Percentiles rank a stretch among this genome's conserved stretches.
Evolutionary conservation across 2,113 vertebrate species (phyloP).

Genomic region (Axis porcinus): DNA sequence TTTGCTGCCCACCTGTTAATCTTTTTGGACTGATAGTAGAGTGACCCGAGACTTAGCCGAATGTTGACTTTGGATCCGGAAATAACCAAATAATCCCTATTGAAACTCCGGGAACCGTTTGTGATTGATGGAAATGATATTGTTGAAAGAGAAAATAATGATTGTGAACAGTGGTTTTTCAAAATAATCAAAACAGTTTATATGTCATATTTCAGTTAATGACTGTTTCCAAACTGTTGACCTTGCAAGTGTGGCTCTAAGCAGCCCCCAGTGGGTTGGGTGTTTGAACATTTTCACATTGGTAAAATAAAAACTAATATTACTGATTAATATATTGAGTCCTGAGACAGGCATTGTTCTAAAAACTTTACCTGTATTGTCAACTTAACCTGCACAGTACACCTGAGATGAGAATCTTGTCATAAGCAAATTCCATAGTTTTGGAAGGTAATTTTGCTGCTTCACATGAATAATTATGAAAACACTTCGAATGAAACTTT

Average conservation of each 20-base stretch:
- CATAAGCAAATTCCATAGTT: background rate
- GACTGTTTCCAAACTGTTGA: background rate
- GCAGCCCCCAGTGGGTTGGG: background rate
- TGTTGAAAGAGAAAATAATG: conserved; percentile 23
- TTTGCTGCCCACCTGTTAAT: background rate
- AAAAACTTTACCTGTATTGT: background rate
- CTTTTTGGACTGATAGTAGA: background rate
- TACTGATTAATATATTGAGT: background rate
- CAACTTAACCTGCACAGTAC: background rate
- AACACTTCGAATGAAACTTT: background rate
- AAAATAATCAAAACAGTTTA: background rate
- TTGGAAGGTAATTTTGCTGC: background rate
- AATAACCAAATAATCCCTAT: background rate
- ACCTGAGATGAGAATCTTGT: background rate
- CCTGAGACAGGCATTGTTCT: background rate
- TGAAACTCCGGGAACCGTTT: background rate
- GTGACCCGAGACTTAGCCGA: background rate
- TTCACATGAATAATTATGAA: background rate
- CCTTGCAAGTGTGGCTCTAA: background rate
- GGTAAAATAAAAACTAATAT: background rate
- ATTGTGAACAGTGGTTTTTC: background rate
- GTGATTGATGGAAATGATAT: background rate
- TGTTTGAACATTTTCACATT: conserved; percentile 30
- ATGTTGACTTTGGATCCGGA: background rate
- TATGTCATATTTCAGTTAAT: background rate